A percentile compares a stretch with the other conserved stretches of the same genome.
phyloP scores from a whole-genome alignment of 2,888 invertebrate genomes.

The Megalurothrips usitatus region DNA sequence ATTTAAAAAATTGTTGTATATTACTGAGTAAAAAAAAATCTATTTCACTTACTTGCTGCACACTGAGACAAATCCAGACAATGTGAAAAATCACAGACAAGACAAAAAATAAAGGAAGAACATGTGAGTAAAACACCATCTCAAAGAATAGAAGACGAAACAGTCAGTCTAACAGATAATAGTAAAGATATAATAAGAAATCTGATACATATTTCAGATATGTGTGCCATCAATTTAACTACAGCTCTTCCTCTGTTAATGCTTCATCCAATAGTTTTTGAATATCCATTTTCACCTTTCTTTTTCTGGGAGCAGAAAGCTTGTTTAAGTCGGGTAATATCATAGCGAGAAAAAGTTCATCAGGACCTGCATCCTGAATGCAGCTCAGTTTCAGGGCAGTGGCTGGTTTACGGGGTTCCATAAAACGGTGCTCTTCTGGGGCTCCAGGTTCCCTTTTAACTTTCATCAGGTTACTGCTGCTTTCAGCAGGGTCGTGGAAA shows the following conservation, averaged over 20 bases:
- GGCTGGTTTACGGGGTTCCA: background rate
- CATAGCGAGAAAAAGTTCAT: background rate
- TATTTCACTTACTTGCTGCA: too few species aligned
- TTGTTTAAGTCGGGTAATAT: background rate
- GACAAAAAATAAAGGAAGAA: too few species aligned
- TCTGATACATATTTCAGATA: too few species aligned
- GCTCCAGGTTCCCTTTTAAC: background rate
- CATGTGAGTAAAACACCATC: too few species aligned
- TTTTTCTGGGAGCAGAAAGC: background rate
- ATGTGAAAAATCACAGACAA: too few species aligned
- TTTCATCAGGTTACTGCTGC: background rate
- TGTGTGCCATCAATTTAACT: background rate
- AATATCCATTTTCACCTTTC: background rate
- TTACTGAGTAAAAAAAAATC: too few species aligned
- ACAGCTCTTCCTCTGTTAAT: background rate
- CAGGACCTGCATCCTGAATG: background rate
- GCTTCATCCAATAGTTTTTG: background rate
- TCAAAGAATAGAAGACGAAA: background rate
- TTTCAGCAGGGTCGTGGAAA: background rate
- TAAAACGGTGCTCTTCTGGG: background rate
- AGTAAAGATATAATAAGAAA: too few species aligned
- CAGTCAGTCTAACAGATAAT: background rate
- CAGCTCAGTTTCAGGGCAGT: background rate
- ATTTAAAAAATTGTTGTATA: too few species aligned
- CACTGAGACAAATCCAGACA: too few species aligned